Evolutionary conservation across 2,888 invertebrate genomes (phyloP), one percentile per base, ranked within the genome.

Genomic region (Leucophenga montana): DNA sequence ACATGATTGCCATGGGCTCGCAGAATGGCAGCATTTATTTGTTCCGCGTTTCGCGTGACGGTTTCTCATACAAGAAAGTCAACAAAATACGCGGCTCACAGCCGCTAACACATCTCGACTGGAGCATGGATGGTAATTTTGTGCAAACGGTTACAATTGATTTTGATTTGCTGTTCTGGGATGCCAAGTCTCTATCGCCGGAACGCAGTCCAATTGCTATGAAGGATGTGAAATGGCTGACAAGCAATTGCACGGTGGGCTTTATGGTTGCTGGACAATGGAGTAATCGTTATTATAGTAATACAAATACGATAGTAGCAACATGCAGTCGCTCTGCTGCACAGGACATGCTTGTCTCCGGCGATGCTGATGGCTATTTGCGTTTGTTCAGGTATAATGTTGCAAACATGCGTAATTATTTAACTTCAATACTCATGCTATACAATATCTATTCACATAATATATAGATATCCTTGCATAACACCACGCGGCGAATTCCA

Each of bases 151-250:
- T 95, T 67, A 95, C 97, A 16, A 94, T 95, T 71, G 97, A 97
- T 86, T 96, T 95, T 80, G 97, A 97, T 86, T 89, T 96, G 66
- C 91, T 94, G 5, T 97, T 95, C 89, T 97, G 97, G 96, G 96
- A 96, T 85, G 93, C 96, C n/a, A 95, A 95, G 88, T 93, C 95
- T 0, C 88, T 96, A 66, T 94, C 95, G 1, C 94, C 95, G 9
- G 95, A 96, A 85, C 95, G 95, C 85, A 95, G 95, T 86, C 95
- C 95, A 2, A 91, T 95, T 73, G 95, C 95, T 3, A 95, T 96
- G 95, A 95, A 96, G 86, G 96, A 96, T 85, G 93, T 95, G 1
- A 95, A 95, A 88, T 97, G 96, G 96, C 92, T 94, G 75, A 94
- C 95, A 0, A 94, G 95, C 80, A 96, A 95, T 80, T 94, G 95